These are phyloP conservation scores for Aleiodes testaceus DNA, from an alignment of 2,888 invertebrate species.

Conservation along the genomic window DNA sequence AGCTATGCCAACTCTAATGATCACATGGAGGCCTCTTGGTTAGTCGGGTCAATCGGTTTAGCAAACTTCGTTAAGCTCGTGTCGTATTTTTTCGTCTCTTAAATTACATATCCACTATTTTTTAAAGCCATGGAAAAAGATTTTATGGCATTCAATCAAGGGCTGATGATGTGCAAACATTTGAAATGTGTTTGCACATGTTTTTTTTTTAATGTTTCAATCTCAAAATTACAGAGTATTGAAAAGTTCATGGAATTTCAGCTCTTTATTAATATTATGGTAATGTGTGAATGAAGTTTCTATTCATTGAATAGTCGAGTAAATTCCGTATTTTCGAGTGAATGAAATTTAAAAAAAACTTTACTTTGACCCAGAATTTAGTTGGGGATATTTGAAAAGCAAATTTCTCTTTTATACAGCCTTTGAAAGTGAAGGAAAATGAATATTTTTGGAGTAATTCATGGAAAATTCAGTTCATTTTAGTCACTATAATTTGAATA, in stretches of 20 bases:
- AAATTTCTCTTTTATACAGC: not conserved
- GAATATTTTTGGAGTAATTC: constrained; percentile 5
- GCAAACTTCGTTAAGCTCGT: constrained; percentile 56
- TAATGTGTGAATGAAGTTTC: not conserved
- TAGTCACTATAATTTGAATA: no score
- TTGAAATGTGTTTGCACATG: no score
- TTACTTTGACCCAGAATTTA: constrained; percentile 9
- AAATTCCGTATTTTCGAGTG: not conserved
- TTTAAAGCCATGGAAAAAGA: no score
- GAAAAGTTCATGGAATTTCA: not conserved
- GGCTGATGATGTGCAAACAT: no score
- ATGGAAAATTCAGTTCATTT: no score
- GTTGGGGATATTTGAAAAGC: constrained; percentile 6
- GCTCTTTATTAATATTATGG: not conserved
- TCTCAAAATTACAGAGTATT: no score
- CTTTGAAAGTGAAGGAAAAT: not conserved
- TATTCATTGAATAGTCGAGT: constrained; percentile 12
- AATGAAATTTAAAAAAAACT: not conserved
- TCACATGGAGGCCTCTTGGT: constrained; percentile 45
- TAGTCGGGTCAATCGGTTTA: constrained; percentile 55
- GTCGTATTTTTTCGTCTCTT: constrained; percentile 14
- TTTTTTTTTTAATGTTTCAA: no score
- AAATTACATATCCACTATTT: not conserved
- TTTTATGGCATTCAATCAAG: no score
- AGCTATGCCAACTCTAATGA: constrained; percentile 45